Conservation (phyloP, 2,113 vertebrate genomes). For the Labrus mixtus region DNA sequence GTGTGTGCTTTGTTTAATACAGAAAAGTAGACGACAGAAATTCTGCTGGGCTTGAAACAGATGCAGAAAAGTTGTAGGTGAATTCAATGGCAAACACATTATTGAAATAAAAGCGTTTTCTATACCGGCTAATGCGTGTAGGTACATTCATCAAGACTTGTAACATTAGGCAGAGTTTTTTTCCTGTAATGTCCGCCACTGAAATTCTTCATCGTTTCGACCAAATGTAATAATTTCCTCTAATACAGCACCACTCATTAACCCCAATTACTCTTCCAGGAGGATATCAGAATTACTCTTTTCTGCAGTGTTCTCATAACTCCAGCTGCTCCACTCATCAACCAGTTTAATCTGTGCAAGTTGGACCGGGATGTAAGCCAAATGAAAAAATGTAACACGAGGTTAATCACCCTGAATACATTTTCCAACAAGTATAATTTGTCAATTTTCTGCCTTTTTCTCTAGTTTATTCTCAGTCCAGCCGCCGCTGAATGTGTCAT, state of each 20-base stretch:
- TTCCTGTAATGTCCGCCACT: constrained; percentile 16
- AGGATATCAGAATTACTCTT: constrained; percentile 72
- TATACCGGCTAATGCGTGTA: constrained; percentile 18
- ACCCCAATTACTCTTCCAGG: constrained; percentile 79
- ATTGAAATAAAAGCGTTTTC: constrained; percentile 37
- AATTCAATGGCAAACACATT: constrained; percentile 44
- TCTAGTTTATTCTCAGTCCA: constrained; percentile 24
- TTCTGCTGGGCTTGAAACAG: constrained; percentile 16
- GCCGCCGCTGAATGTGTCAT: constrained; percentile 24
- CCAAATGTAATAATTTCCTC: constrained; percentile 75
- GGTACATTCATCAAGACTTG: constrained; percentile 45
- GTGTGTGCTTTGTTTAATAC: constrained; percentile 14
- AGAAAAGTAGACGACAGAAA: constrained; percentile 26
- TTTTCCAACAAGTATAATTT: constrained; percentile 63
- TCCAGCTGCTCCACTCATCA: constrained; percentile 79
- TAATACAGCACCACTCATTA: constrained; percentile 68
- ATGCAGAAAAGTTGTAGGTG: constrained; percentile 20
- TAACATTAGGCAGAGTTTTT: constrained; percentile 36
- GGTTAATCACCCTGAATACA: constrained; percentile 76
- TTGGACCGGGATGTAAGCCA: constrained; percentile 76
- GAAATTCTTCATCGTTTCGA: constrained; percentile 60
- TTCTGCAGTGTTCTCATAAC: constrained; percentile 65
- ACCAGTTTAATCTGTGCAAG: constrained; percentile 70
- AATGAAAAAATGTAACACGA: constrained; percentile 71
- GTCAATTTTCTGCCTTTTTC: constrained; percentile 60